A percentile compares a stretch with the other conserved stretches of the same genome.
These are phyloP conservation scores for Drosophila sproati DNA, from an alignment of 1,140 invertebrate species.

Conservation along the genomic window DNA sequence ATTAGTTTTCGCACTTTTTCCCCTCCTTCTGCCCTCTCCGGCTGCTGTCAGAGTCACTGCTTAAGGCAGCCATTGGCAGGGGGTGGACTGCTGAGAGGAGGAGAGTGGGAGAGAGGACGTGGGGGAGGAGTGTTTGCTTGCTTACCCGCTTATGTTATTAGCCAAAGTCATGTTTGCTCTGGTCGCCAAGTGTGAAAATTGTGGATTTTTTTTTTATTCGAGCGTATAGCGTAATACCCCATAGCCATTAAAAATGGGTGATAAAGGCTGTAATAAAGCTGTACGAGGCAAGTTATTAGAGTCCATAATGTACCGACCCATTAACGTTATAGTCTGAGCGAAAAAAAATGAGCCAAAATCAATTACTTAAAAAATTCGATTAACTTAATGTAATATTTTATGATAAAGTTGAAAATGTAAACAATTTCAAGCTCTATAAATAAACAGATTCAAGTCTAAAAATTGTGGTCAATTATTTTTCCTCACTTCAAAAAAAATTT, in stretches of 20 bases:
- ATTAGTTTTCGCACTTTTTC: conserved; percentile 72
- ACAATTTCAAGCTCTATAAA: no score
- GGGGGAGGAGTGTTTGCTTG: conserved; percentile 58
- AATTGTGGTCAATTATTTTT: no score
- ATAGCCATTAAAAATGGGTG: background rate
- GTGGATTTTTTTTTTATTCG: conserved; percentile 23
- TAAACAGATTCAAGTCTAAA: no score
- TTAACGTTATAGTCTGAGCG: no score
- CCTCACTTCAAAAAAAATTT: background rate
- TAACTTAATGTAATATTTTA: no score
- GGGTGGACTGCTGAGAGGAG: background rate
- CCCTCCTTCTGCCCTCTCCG: background rate
- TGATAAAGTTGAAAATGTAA: no score
- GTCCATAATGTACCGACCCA: no score
- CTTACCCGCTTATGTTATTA: conserved; percentile 77
- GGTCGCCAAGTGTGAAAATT: conserved; percentile 62
- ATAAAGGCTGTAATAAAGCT: background rate
- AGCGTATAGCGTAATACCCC: background rate
- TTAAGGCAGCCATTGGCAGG: background rate
- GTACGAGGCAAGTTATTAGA: no score
- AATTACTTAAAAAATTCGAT: no score
- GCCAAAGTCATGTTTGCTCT: conserved; percentile 70
- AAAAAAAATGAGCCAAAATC: no score
- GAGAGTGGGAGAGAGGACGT: conserved; percentile 10
- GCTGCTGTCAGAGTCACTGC: conserved; percentile 47